Evolutionary conservation across 2,888 invertebrate species (phyloP), one percentile per base, ranked within the genome.

Genomic region (Glaucopsyche alexis): DNA sequence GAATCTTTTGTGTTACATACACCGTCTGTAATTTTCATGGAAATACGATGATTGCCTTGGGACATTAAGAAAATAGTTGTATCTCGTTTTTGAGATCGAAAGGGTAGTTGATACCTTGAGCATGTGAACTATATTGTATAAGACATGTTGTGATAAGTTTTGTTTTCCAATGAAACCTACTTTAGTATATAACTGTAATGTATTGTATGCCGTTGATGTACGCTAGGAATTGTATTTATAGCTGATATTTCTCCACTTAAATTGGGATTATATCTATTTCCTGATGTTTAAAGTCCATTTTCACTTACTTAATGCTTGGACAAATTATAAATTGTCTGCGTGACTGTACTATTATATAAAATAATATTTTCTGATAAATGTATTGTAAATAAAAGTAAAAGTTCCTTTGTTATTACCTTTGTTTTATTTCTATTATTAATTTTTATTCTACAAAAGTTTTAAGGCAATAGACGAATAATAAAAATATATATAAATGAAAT

Each of bases 351-450:
- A 82, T 81, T 73, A 81, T 83, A 86, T 83, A 83, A 81, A 80
- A 80, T 78, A 79, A 77, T 89, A 91, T 91, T 91, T 91, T 88
- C 89, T 87, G 86, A 91, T 87, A 85, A 85, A 85, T 90, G 88
- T 91, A 89, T 87, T 91, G 91, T 92, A 92, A 87, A 91, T 91
- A 91, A 89, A 87, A 88, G 91, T 90, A 90, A 91, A 91, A 93
- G 92, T 93, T 93, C 92, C 92, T 93, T 89, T 87, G 88, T 90
- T 89, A 87, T 86, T 81, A 80, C n/a, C 8, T 70, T 49, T 76
- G 75, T 79, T 77, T 74, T 75, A 72, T 73, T 67, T 8, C 73
- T 67, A 14, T 9, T n/a, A 16, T 40, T 16, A n/a, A 2, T 3
- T 29, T 29, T 29, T 29, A 29, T 29, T n/a, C n/a, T n/a, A n/a